Percentiles rank a stretch among this genome's conserved stretches.
Evolutionary conservation across 2,797 vertebrate species (phyloP).

Genomic region (Podargus strigoides): DNA sequence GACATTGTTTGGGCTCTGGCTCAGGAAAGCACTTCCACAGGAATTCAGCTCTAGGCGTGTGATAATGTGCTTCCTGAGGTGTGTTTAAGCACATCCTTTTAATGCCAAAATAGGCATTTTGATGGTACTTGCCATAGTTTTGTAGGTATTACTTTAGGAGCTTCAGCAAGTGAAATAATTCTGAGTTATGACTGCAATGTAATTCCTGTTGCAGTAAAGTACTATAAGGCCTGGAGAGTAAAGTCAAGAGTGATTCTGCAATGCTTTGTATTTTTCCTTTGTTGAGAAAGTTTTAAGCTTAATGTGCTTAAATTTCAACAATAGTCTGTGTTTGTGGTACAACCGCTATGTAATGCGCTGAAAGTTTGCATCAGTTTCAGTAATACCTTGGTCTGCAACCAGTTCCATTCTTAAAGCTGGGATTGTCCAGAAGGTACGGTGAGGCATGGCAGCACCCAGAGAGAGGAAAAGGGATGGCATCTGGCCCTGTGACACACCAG

Average conservation of each 20-base stretch:
- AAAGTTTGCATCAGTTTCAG: not conserved
- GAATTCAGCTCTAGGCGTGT: not conserved
- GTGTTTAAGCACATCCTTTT: not conserved
- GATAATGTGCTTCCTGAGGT: not conserved
- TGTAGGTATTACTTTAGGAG: not conserved
- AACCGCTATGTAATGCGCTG: conserved; percentile 26
- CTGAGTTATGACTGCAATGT: conserved; percentile 2
- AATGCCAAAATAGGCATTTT: not conserved
- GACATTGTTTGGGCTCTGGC: not conserved
- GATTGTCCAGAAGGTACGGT: not conserved
- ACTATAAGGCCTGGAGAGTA: not conserved
- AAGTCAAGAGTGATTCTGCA: not conserved
- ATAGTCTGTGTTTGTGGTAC: conserved; percentile 17
- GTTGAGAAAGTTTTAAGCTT: not conserved
- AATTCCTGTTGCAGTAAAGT: conserved; percentile 12
- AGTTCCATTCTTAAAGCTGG: not conserved
- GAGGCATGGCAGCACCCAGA: not conserved
- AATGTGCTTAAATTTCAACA: conserved; percentile 42
- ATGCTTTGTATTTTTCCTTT: conserved; percentile 18
- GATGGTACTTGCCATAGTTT: conserved; percentile 9
- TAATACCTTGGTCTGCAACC: not conserved
- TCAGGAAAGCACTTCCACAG: not conserved
- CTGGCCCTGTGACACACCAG: not conserved
- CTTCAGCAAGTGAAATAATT: conserved; percentile 39
- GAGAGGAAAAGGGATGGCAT: not conserved